phyloP scores from a whole-genome alignment of 1,140 invertebrate species.

The Xylocopa sonorina region DNA sequence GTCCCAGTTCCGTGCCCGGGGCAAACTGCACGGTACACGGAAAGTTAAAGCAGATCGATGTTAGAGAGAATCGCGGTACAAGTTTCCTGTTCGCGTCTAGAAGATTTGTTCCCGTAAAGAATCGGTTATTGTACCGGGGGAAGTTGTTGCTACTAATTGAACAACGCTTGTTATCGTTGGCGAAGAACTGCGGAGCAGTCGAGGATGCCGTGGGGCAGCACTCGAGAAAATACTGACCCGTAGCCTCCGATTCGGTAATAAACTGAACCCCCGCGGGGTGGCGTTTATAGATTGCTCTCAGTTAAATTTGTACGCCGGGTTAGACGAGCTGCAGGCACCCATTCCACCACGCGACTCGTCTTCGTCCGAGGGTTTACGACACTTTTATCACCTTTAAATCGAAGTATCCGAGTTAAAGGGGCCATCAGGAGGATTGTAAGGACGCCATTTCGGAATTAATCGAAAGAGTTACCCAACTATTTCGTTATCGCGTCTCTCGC shows the following conservation, averaged over 20 bases:
- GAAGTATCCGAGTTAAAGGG: not conserved
- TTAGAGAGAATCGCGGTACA: not conserved
- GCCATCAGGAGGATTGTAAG: too few species aligned
- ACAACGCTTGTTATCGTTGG: slow-evolving; percentile 5
- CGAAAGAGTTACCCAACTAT: not conserved
- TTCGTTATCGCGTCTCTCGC: not conserved
- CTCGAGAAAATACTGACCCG: slow-evolving; percentile 26
- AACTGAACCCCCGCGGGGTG: not conserved
- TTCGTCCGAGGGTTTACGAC: not conserved
- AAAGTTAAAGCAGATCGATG: too few species aligned
- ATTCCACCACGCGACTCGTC: not conserved
- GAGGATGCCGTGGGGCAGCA: not conserved
- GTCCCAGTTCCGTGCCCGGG: too few species aligned
- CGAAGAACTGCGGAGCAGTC: not conserved
- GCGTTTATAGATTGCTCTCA: slow-evolving; percentile 13
- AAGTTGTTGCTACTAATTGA: slow-evolving; percentile 10
- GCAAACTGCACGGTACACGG: too few species aligned
- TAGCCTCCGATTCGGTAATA: slow-evolving; percentile 19
- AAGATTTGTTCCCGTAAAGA: not conserved
- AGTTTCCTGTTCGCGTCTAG: not conserved
- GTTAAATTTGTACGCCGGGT: slow-evolving; percentile 14
- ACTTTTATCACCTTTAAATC: not conserved
- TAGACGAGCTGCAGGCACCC: not conserved
- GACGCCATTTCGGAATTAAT: not conserved
- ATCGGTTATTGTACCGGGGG: not conserved